Conservation (phyloP, 1,140 invertebrate species). For the Calliphora vicina region DNA sequence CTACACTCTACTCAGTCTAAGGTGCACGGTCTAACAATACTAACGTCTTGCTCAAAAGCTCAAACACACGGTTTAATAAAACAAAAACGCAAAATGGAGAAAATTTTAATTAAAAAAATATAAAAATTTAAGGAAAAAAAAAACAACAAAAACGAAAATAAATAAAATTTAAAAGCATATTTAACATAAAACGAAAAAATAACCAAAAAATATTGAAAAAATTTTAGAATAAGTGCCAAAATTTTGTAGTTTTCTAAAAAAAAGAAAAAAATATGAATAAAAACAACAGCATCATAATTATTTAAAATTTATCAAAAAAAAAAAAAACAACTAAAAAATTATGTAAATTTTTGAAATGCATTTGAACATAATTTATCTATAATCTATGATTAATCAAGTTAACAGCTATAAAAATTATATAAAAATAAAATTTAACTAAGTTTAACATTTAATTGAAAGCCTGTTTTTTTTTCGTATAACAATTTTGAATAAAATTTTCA, state of each 20-base stretch:
- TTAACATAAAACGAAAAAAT: not conserved
- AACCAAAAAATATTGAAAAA: not conserved
- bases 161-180: not conserved
- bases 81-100: not conserved
- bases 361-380: not conserved
- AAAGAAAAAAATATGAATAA: not conserved
- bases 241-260: not conserved
- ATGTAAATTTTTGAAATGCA: not conserved
- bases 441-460: not conserved
- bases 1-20: not conserved
- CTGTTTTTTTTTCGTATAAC: too few species aligned
- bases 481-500: not conserved
- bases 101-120: not conserved
- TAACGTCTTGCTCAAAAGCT: not conserved
- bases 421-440: not conserved
- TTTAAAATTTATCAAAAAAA: not conserved
- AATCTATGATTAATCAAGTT: not conserved
- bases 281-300: not conserved
- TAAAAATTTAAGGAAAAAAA: not conserved
- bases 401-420: not conserved
- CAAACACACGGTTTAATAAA: not conserved
- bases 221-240: not conserved
- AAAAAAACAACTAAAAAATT: conserved; percentile 4
- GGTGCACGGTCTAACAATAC: not conserved
- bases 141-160: not conserved